Conservation (phyloP, 2,888 invertebrate genomes). For the Drosophila nr. perissopoda region DNA sequence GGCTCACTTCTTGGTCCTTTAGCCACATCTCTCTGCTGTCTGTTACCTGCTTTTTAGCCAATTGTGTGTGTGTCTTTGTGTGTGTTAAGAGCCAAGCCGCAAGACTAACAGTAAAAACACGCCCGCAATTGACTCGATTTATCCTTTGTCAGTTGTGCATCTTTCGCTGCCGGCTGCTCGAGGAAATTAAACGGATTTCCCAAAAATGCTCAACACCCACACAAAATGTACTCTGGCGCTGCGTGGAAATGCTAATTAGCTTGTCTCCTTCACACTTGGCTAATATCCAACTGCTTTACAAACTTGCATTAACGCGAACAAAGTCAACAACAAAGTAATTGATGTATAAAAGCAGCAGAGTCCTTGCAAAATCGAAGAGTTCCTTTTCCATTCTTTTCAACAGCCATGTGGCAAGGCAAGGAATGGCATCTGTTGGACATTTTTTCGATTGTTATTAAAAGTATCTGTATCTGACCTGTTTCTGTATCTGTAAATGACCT, state of each 20-base stretch:
- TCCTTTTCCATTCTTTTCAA: background rate
- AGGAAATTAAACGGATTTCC: slow-evolving; percentile 76
- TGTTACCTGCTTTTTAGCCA: slow-evolving; percentile 43
- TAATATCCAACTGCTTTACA: slow-evolving; percentile 11
- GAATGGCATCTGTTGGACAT: background rate
- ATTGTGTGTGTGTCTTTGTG: slow-evolving; percentile 19
- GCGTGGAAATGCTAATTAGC: slow-evolving; percentile 49
- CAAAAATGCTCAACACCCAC: slow-evolving; percentile 20
- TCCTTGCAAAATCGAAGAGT: background rate
- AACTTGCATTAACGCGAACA: background rate
- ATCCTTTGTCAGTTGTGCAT: slow-evolving; percentile 41
- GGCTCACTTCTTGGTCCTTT: slow-evolving; percentile 42
- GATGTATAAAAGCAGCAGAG: background rate
- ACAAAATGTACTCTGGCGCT: slow-evolving; percentile 23
- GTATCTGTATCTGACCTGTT: background rate
- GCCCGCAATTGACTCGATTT: slow-evolving; percentile 72
- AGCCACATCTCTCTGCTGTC: slow-evolving; percentile 6
- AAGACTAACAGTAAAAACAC: slow-evolving; percentile 66
- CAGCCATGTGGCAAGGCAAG: background rate
- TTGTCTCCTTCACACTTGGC: slow-evolving; percentile 38
- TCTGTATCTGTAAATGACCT: background rate
- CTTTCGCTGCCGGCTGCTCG: slow-evolving; percentile 33
- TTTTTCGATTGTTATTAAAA: background rate
- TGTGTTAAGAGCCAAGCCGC: slow-evolving; percentile 47
- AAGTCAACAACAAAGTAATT: slow-evolving; percentile 8